Percentiles rank a stretch among this genome's conserved stretches.
These are phyloP conservation scores for Neofelis nebulosa DNA, from an alignment of 2,113 vertebrate species.

Conservation along the genomic window DNA sequence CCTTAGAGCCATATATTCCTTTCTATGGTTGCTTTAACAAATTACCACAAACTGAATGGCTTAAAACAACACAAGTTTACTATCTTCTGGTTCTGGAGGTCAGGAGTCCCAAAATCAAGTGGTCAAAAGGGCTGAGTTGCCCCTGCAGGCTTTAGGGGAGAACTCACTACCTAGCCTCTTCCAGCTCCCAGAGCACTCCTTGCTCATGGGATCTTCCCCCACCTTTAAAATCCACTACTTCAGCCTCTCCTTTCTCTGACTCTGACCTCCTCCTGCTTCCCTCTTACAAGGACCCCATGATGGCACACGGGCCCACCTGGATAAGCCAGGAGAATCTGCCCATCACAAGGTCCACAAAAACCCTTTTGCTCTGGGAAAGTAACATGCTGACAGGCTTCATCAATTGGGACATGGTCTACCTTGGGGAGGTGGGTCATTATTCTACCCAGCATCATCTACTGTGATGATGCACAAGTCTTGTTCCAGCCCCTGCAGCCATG, in stretches of 20 bases:
- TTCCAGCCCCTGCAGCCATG: not conserved
- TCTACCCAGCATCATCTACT: not conserved
- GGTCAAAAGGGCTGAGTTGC: not conserved
- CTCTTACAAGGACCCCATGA: not conserved
- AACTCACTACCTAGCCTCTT: not conserved
- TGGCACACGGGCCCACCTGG: not conserved
- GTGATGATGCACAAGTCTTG: not conserved
- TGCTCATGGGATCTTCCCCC: not conserved
- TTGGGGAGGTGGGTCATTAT: not conserved
- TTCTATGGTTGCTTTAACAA: not conserved
- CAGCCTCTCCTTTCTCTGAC: not conserved
- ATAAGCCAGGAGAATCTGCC: not conserved
- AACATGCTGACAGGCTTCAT: not conserved
- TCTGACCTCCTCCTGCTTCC: not conserved
- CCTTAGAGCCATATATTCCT: not conserved
- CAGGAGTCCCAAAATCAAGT: not conserved
- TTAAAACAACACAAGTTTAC: not conserved
- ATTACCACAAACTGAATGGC: not conserved
- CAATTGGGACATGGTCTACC: not conserved
- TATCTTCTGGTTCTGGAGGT: not conserved
- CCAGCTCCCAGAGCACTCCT: not conserved
- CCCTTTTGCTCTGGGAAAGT: not conserved
- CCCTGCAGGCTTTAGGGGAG: not conserved
- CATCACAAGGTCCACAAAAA: not conserved
- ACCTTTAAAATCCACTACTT: not conserved